A percentile compares a stretch with the other conserved stretches of the same genome.
These are phyloP conservation scores for Etheostoma spectabile DNA, from an alignment of 2,113 vertebrate species.

Conservation along the genomic window DNA sequence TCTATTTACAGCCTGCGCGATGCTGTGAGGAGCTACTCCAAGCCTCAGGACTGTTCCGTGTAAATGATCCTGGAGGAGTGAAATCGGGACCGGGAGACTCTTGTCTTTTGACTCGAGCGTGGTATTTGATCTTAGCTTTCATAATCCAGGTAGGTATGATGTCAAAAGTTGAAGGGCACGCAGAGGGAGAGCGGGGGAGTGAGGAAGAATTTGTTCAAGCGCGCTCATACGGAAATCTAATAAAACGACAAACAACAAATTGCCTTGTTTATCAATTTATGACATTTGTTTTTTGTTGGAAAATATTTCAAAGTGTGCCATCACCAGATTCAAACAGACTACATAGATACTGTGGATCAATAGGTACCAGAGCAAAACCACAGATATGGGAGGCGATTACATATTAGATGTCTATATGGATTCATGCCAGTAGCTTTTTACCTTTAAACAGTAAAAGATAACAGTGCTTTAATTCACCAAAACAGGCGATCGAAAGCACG, in stretches of 20 bases:
- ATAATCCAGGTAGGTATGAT: constrained; percentile 48
- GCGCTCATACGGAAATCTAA: constrained; percentile 11
- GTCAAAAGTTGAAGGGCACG: constrained; percentile 81
- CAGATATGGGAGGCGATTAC: neutral
- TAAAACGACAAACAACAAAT: constrained; percentile 16
- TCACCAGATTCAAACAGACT: neutral
- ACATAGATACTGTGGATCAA: neutral
- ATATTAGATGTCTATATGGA: constrained; percentile 20
- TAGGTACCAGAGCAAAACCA: constrained; percentile 29
- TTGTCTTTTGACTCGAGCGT: neutral
- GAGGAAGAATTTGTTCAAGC: constrained; percentile 5
- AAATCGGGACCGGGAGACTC: neutral
- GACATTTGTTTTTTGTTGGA: neutral
- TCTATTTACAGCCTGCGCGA: constrained; percentile 40
- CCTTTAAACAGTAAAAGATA: neutral
- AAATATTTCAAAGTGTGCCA: neutral
- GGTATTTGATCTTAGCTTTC: constrained; percentile 17
- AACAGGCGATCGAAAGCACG: constrained; percentile 5
- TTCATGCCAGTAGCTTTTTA: constrained; percentile 17
- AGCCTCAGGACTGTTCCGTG: constrained; percentile 11
- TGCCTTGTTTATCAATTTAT: neutral
- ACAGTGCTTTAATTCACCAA: neutral
- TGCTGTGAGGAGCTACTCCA: constrained; percentile 9
- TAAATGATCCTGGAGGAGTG: constrained; percentile 19
- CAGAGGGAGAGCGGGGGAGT: constrained; percentile 11